Percentiles rank a stretch among this genome's conserved stretches.
phyloP scores from a whole-genome alignment of 1,140 invertebrate species.

The Zeugodacus cucurbitae region DNA sequence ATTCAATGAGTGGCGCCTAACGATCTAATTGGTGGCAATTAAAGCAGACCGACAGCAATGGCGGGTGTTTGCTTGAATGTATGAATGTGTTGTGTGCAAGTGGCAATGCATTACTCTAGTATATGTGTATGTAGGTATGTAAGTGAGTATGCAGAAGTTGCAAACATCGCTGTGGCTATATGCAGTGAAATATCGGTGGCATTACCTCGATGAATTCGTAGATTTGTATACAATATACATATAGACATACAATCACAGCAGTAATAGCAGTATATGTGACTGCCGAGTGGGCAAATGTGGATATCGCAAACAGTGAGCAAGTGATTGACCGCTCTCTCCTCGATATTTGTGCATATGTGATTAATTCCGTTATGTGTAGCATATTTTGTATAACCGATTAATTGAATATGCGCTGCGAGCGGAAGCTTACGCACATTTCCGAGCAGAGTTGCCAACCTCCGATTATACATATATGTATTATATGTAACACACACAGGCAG shows the following conservation, averaged over 20 bases:
- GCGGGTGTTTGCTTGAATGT: neutral
- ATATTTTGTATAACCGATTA: neutral
- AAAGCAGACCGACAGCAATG: neutral
- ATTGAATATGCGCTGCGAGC: neutral
- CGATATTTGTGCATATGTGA: neutral
- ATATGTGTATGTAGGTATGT: neutral
- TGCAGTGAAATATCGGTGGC: neutral
- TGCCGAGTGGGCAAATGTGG: neutral
- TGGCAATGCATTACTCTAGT: neutral
- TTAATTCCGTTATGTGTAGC: neutral
- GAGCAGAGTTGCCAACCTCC: too few relatives aligned
- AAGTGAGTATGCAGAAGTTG: neutral
- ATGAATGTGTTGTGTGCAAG: too few relatives aligned
- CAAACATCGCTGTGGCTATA: neutral
- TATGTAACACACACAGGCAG: neutral
- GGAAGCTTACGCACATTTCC: neutral
- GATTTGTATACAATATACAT: too few relatives aligned
- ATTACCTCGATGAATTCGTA: neutral
- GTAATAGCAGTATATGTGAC: too few relatives aligned
- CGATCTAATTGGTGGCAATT: conserved; percentile 4
- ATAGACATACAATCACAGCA: too few relatives aligned
- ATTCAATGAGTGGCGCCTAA: neutral
- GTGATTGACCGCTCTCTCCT: neutral
- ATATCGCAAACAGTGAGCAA: neutral
- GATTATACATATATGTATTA: neutral